Evolutionary conservation across 2,113 vertebrate species (phyloP).

Genomic region (Rousettus leschenaultii): DNA sequence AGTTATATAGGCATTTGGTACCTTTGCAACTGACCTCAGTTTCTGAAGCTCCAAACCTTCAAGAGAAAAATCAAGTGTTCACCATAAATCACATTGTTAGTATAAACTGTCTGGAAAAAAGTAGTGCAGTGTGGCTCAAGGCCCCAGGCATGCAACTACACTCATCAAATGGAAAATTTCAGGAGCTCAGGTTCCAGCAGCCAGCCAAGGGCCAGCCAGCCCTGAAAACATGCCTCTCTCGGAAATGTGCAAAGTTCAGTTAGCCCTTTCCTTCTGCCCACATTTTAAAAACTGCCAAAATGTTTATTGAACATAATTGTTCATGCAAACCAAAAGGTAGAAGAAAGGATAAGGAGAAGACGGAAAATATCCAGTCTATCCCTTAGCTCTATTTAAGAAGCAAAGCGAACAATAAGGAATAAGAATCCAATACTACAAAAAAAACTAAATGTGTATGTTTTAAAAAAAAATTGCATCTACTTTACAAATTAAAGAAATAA

Average conservation of each 20-base stretch:
- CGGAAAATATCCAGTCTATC: not conserved
- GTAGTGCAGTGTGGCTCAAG: not conserved
- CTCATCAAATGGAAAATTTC: not conserved
- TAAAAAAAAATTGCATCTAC: not conserved
- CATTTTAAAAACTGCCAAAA: not conserved
- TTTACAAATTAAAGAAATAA: constrained; percentile 21
- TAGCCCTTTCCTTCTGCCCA: not conserved
- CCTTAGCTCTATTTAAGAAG: not conserved
- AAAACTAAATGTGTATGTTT: not conserved
- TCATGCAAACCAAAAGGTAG: not conserved
- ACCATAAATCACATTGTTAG: not conserved
- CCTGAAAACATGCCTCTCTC: not conserved
- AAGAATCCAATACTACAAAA: not conserved
- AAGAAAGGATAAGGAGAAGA: not conserved
- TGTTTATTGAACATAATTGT: not conserved
- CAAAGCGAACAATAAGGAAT: not conserved
- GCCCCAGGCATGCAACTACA: not conserved
- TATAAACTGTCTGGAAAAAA: not conserved
- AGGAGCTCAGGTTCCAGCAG: not conserved
- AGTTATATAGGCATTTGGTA: fast-evolving
- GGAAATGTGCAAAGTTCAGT: not conserved
- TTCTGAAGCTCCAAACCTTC: not conserved
- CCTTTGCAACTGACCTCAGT: not conserved
- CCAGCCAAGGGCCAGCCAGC: not conserved
- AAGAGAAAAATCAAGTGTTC: not conserved